phyloP scores from a whole-genome alignment of 2,797 vertebrate genomes.

The Intellagama lesueurii region DNA sequence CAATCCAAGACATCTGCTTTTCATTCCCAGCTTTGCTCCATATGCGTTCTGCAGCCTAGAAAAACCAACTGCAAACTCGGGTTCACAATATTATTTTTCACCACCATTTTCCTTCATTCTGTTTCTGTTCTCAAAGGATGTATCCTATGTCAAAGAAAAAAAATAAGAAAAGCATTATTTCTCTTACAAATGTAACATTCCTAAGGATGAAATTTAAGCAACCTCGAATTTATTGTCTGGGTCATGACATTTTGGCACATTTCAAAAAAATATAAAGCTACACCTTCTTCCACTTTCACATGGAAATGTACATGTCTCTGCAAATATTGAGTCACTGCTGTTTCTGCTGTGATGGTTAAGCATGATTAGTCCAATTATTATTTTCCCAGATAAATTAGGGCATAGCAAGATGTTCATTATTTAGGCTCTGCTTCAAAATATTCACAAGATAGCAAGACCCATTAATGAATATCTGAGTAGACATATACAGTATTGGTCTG shows the following conservation, averaged over 20 bases:
- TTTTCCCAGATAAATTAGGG: neutral
- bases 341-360: neutral
- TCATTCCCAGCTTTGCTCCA: conserved; percentile 54
- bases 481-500: neutral
- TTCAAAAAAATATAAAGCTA: neutral
- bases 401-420: neutral
- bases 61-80: conserved; percentile 38
- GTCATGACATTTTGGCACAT: conserved; percentile 1
- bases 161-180: neutral
- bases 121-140: neutral
- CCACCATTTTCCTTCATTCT: conserved; percentile 27
- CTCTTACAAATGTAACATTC: neutral
- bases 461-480: neutral
- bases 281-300: neutral
- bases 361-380: neutral
- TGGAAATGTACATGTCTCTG: neutral
- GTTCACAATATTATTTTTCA: conserved; percentile 41
- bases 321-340: neutral
- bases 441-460: neutral
- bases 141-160: neutral
- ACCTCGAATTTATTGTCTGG: conserved; percentile 7
- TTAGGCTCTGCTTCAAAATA: no score
- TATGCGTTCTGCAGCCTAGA: conserved; percentile 29
- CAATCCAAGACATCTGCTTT: conserved; percentile 40
- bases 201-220: neutral